phyloP scores from a whole-genome alignment of 2,113 vertebrate genomes.

The Atherinomorus stipes region DNA sequence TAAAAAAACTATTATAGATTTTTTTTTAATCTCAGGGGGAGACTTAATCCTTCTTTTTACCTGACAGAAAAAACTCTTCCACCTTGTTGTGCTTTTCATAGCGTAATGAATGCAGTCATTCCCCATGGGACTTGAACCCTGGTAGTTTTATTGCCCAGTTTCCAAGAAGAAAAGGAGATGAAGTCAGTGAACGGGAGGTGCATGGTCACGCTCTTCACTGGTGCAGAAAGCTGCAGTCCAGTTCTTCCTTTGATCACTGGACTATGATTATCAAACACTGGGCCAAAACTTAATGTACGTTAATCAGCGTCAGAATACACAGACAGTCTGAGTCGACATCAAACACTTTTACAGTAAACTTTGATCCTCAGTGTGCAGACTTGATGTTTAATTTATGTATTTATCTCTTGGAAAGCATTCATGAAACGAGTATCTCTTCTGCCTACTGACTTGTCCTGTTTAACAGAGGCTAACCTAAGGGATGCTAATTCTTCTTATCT shows the following conservation, averaged over 20 bases:
- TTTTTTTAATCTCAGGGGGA: not conserved
- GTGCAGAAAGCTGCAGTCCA: slow-evolving; percentile 23
- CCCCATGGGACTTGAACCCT: slow-evolving; percentile 1
- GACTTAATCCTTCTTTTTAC: slow-evolving; percentile 1
- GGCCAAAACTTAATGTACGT: slow-evolving; percentile 11
- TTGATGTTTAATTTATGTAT: slow-evolving; percentile 63
- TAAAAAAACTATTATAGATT: not conserved
- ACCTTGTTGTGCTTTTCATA: not conserved
- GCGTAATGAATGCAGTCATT: not conserved
- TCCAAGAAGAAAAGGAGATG: not conserved
- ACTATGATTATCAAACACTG: slow-evolving; percentile 28
- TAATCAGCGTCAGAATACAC: slow-evolving; percentile 52
- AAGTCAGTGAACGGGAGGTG: slow-evolving; percentile 2
- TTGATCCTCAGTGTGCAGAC: slow-evolving; percentile 60
- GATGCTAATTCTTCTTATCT: slow-evolving; percentile 24
- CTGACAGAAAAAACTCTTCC: not conserved
- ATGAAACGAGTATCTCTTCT: slow-evolving; percentile 7
- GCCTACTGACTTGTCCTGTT: slow-evolving; percentile 44
- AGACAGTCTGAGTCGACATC: slow-evolving; percentile 35
- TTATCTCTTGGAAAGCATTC: slow-evolving; percentile 52
- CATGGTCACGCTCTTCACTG: not conserved
- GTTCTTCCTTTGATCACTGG: slow-evolving; percentile 58
- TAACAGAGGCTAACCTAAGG: slow-evolving; percentile 31
- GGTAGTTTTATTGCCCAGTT: not conserved
- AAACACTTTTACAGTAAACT: slow-evolving; percentile 48